phyloP scores from a whole-genome alignment of 2,113 vertebrate genomes.

The Plecturocebus donacophilus region DNA sequence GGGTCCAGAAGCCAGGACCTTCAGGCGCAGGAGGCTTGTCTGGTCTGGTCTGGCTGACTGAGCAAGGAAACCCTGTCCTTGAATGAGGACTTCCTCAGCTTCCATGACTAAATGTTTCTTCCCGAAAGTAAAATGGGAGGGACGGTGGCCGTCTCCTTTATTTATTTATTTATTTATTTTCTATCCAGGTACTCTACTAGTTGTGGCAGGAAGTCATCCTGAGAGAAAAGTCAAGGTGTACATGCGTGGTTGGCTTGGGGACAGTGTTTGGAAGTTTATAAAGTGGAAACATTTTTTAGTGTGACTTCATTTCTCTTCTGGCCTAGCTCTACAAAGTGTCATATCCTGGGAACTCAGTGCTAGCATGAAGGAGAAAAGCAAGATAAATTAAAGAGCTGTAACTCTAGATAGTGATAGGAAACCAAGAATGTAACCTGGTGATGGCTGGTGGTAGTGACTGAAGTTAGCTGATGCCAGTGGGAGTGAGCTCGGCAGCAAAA shows the following conservation, averaged over 20 bases:
- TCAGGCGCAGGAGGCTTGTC: constrained; percentile 52
- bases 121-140: background rate
- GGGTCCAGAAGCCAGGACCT: constrained; percentile 62
- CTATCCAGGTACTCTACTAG: background rate
- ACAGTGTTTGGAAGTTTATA: background rate
- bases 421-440: background rate
- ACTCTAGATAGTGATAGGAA: background rate
- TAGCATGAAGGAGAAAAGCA: background rate
- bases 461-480: background rate
- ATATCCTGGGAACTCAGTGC: background rate
- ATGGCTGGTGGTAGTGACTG: fast-evolving
- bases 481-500: background rate
- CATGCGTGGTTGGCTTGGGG: background rate
- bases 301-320: background rate
- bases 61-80: background rate
- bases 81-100: background rate
- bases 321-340: background rate
- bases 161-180: background rate
- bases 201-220: background rate
- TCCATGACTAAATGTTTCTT: background rate
- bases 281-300: background rate
- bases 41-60: constrained; percentile 31
- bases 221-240: background rate
- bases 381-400: background rate
- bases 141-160: background rate